These are phyloP conservation scores for Cryptocheilus praepositus DNA, from an alignment of 2,888 invertebrate genomes.

Conservation along the genomic window DNA sequence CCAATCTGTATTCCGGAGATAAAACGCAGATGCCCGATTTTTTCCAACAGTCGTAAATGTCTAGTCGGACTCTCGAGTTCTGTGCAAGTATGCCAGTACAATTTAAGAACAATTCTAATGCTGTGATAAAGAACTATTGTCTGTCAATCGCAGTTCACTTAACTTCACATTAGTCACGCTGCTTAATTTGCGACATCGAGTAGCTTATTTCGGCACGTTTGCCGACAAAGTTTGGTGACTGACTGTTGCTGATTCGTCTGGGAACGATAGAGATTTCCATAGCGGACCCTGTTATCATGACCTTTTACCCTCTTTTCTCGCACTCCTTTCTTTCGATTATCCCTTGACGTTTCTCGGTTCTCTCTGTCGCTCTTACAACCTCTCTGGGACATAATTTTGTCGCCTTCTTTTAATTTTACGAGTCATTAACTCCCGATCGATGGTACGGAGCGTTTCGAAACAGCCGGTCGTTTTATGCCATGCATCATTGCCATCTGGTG, in stretches of 20 bases:
- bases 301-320: conserved; percentile 9
- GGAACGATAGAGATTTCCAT: conserved; percentile 24
- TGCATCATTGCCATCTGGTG: conserved; percentile 56
- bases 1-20: no score
- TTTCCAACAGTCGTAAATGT: no score
- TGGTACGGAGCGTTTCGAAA: conserved; percentile 60
- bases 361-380: background rate
- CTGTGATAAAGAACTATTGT: no score
- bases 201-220: conserved; percentile 4
- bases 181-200: background rate
- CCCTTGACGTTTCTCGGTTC: background rate
- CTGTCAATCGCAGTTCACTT: no score
- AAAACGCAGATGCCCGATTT: no score
- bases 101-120: no score
- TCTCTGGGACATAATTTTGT: conserved; percentile 46
- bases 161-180: no score
- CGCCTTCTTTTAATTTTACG: conserved; percentile 71
- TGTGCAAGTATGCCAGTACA: no score
- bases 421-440: conserved; percentile 73
- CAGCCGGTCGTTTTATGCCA: conserved; percentile 57
- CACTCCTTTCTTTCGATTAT: background rate
- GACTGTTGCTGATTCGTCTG: background rate
- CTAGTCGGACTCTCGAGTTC: no score
- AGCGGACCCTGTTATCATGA: conserved; percentile 22
- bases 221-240: conserved; percentile 9